Percentiles rank a stretch among this genome's conserved stretches.
These are phyloP conservation scores for Aphidius gifuensis DNA, from an alignment of 1,140 invertebrate genomes.

Conservation along the genomic window DNA sequence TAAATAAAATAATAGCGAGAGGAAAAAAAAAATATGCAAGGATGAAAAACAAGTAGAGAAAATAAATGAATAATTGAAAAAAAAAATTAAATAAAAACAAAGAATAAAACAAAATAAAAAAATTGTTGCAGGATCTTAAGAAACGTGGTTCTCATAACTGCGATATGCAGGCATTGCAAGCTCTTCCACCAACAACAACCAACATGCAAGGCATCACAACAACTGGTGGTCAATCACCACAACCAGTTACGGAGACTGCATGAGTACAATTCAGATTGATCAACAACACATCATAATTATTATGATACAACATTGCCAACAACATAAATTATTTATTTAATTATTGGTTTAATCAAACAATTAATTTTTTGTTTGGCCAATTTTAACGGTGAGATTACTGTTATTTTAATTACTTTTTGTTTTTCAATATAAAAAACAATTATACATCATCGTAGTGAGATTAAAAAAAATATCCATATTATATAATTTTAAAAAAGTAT, in stretches of 20 bases:
- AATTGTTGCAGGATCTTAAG: constrained; percentile 56
- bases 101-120: constrained; percentile 37
- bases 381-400: constrained; percentile 47
- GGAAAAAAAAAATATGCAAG: constrained; percentile 14
- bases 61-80: constrained; percentile 17
- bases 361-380: constrained; percentile 42
- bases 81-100: background rate
- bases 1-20: constrained; percentile 6
- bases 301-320: constrained; percentile 27
- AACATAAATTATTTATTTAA: constrained; percentile 25
- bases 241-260: constrained; percentile 52
- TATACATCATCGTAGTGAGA: background rate
- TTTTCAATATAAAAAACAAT: background rate
- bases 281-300: constrained; percentile 26
- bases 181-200: constrained; percentile 51
- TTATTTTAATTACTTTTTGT: background rate
- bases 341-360: constrained; percentile 38
- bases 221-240: constrained; percentile 50
- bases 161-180: constrained; percentile 55
- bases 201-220: constrained; percentile 51
- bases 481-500: too few species aligned
- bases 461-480: too few species aligned
- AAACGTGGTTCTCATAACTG: constrained; percentile 55
- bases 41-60: constrained; percentile 22
- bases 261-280: constrained; percentile 43